A percentile compares a stretch with the other conserved stretches of the same genome.
Evolutionary conservation across 1,140 invertebrate genomes (phyloP).

Genomic region (Potamilus streckersoni): DNA sequence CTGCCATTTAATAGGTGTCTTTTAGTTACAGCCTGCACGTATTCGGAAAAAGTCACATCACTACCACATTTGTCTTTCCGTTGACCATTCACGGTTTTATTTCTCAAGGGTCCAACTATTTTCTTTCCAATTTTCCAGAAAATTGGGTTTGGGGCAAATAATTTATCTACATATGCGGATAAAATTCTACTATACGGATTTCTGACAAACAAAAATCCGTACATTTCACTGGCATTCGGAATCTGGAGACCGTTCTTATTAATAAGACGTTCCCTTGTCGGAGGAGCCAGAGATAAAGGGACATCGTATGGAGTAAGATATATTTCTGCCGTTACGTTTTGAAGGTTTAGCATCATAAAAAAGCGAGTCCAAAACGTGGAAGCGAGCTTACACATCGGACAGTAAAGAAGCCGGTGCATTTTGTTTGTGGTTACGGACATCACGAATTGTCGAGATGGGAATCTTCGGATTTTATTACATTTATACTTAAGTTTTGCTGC

Average conservation of each 20-base stretch:
- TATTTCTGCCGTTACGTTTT: neutral
- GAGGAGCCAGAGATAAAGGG: constrained; percentile 9
- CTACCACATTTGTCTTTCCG: constrained; percentile 13
- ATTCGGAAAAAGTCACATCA: constrained; percentile 35
- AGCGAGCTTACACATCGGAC: constrained; percentile 31
- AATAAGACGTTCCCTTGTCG: constrained; percentile 10
- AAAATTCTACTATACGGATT: constrained; percentile 34
- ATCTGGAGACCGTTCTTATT: neutral
- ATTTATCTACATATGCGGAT: constrained; percentile 40
- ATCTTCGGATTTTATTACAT: constrained; percentile 1
- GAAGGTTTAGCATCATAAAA: constrained; percentile 15
- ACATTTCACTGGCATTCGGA: constrained; percentile 2
- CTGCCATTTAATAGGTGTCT: neutral
- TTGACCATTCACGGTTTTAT: neutral
- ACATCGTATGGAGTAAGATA: constrained; percentile 16
- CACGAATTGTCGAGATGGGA: neutral
- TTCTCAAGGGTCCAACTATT: neutral
- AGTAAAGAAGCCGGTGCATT: constrained; percentile 17
- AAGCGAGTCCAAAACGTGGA: constrained; percentile 31
- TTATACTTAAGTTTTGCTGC: constrained; percentile 1
- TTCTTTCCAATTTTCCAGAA: constrained; percentile 25
- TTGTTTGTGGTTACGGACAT: constrained; percentile 24
- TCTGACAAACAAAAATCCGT: constrained; percentile 35
- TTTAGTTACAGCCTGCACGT: constrained; percentile 21
- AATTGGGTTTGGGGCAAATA: constrained; percentile 34